Base-by-base conservation (phyloP, 2,888 invertebrate species). In the Pheosia tremula region DNA sequence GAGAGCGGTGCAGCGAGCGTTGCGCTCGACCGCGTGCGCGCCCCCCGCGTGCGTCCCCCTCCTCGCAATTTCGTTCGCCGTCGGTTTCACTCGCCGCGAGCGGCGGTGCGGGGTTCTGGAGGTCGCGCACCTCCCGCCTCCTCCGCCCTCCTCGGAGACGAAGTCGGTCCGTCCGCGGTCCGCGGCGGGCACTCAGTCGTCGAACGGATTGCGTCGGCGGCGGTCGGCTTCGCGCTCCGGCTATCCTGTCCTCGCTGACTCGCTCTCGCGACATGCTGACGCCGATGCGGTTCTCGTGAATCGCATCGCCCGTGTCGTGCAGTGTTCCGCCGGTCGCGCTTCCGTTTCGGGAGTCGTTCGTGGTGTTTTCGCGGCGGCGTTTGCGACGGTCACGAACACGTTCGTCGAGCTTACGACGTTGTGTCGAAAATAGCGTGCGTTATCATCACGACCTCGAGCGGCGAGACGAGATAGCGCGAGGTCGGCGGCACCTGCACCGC, bases 381-480 rank as follows among this genome's bases (percentile, higher is more conserved):
- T 86, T 84, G 87, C 89, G 89, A 85, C 84, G 87, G 89, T 87
- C 87, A 84, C 84, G 85, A 85, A 78, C 85, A 84, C 70, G 67
- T 52, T 71, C 66, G 68, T 71, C 73, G 85, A 84, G 87, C 83
- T 79, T 85, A 77, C 83, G 82, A 80, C 83, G 83, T 80, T 72
- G 85, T 83, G 74, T 89, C 86, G 71, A 82, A 91, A 91, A 91
- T 91, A 92, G 89, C 87, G 87, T 88, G 84, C 88, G 91, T 93
- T 93, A 93, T 93, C 93, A 91, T 82, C 84, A 86, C 87, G 90
- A 89, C 91, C 89, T 90, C 93, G 91, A 83, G 81, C 84, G 88
- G 84, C 89, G 90, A 88, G 89, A 89, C 90, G 86, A 90, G 91
- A 89, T 90, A 90, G 88, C 81, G 90, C 88, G 93, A 93, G 91